phyloP scores from a whole-genome alignment of 2,113 vertebrate genomes.

The Oncorhynchus nerka region DNA sequence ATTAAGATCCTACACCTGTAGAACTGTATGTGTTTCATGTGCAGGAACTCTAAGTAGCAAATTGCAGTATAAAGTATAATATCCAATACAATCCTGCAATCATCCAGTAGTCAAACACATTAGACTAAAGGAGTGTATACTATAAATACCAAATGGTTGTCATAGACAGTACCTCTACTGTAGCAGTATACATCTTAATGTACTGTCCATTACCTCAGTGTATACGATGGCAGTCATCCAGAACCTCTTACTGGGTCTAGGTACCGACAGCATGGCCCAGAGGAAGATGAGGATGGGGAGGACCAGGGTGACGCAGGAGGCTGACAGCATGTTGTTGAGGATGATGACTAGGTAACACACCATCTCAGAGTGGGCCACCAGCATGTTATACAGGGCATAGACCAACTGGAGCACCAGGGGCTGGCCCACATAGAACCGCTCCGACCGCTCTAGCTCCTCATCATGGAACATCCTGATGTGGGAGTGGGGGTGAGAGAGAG shows the following conservation, averaged over 20 bases:
- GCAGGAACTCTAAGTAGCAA: too few relatives aligned
- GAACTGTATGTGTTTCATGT: too few relatives aligned
- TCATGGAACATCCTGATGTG: slow-evolving; percentile 92
- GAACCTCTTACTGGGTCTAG: slow-evolving; percentile 94
- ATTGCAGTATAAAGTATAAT: too few relatives aligned
- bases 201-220: slow-evolving; percentile 81
- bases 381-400: slow-evolving; percentile 92
- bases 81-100: too few relatives aligned
- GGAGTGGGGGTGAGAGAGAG: too few relatives aligned
- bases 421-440: slow-evolving; percentile 85
- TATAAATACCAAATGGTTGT: too few relatives aligned
- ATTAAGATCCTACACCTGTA: too few relatives aligned
- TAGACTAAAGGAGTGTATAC: too few relatives aligned
- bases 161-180: too few relatives aligned
- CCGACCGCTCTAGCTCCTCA: slow-evolving; percentile 88
- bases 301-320: slow-evolving; percentile 87
- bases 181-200: too few relatives aligned
- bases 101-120: too few relatives aligned
- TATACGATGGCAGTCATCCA: slow-evolving; percentile 99
- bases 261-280: slow-evolving; percentile 93
- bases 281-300: slow-evolving; percentile 91
- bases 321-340: slow-evolving; percentile 96
- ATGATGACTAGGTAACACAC: slow-evolving; percentile 97
- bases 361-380: slow-evolving; percentile 95
- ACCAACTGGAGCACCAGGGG: slow-evolving; percentile 87